Base-by-base conservation (phyloP, 2,888 invertebrate species). In the Aporophyla lueneburgensis region DNA sequence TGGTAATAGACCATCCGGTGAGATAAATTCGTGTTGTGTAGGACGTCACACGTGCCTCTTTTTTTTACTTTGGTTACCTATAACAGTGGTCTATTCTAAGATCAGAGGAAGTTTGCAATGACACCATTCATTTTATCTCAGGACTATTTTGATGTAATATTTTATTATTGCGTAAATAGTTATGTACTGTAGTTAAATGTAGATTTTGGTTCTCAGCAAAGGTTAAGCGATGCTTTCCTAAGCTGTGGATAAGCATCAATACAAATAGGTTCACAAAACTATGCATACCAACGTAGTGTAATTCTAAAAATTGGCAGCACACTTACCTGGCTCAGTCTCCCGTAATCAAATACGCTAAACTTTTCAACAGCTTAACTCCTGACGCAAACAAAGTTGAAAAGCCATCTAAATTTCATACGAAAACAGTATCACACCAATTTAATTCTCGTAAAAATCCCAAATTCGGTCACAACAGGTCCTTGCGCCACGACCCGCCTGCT, bases 321-420 rank as follows among this genome's bases (percentile, higher is more conserved):
- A 4, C 24, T 16, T 14, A 49, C 59, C 16, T 33, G n/a, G 24
- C 24, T 65, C 76, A 40, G 21, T 24, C 63, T 63, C 12, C 10
- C 19, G 43, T 62, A 40, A 74, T 62, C 40, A 73, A 71, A 49
- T 58, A 58, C 43, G 12, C 46, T 24, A 68, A 81, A 76, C 62
- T 72, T 72, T 71, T 21, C 51, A 66, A 24, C 65, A 43, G 14
- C 49, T 49, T 12, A 63, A 76, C 43, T 71, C 33, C 19, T 59
- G 21, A 68, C 63, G 51, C 71, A 54, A 71, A 40, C 51, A 27
- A 74, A 81, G 59, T 85, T 66, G 9, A 40, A 66, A 81, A 75
- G 40, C 71, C 71, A 81, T 81, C 59, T 63, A 67, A 85, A 85
- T 85, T 85, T 81, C 62, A 81, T 71, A 81, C 65, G 33, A 86